A percentile compares a stretch with the other conserved stretches of the same genome.
Conservation (phyloP, 2,888 invertebrate species). For the Parnassius apollo region DNA sequence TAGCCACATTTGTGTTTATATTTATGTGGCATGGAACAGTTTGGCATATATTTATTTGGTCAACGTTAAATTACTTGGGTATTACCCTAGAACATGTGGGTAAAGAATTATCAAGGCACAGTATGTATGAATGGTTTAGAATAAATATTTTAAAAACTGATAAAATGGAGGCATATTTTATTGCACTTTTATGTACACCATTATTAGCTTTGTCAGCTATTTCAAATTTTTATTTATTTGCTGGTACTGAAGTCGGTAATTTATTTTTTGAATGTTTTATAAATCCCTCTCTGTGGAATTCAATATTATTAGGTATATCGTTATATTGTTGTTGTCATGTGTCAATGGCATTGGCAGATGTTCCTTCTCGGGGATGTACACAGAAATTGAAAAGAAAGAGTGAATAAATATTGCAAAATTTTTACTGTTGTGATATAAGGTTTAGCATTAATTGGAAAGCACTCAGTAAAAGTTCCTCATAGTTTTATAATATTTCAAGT, state of each 20-base stretch:
- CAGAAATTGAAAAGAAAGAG: neutral
- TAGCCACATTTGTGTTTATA: conserved; percentile 89
- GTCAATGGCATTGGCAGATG: conserved; percentile 65
- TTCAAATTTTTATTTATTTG: conserved; percentile 94
- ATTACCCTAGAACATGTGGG: conserved; percentile 86
- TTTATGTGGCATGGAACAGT: conserved; percentile 95
- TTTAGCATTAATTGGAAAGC: conserved; percentile 29
- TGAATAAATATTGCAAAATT: conserved; percentile 37
- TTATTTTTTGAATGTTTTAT: conserved; percentile 83
- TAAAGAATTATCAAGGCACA: conserved; percentile 67
- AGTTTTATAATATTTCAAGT: conserved; percentile 19
- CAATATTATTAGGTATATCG: conserved; percentile 49
- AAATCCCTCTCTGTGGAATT: conserved; percentile 56
- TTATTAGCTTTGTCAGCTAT: conserved; percentile 89
- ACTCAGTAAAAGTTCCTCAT: conserved; percentile 24
- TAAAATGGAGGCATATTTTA: conserved; percentile 81
- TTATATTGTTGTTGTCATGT: conserved; percentile 73
- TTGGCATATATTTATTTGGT: conserved; percentile 90
- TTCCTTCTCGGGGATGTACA: conserved; percentile 54
- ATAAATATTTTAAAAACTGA: conserved; percentile 57
- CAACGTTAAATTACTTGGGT: conserved; percentile 91
- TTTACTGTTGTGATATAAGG: conserved; percentile 31
- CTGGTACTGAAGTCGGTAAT: conserved; percentile 86
- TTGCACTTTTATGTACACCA: conserved; percentile 86
- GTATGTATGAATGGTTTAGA: conserved; percentile 69